These are phyloP conservation scores for Octopus sinensis DNA, from an alignment of 1,140 invertebrate species.

Conservation along the genomic window DNA sequence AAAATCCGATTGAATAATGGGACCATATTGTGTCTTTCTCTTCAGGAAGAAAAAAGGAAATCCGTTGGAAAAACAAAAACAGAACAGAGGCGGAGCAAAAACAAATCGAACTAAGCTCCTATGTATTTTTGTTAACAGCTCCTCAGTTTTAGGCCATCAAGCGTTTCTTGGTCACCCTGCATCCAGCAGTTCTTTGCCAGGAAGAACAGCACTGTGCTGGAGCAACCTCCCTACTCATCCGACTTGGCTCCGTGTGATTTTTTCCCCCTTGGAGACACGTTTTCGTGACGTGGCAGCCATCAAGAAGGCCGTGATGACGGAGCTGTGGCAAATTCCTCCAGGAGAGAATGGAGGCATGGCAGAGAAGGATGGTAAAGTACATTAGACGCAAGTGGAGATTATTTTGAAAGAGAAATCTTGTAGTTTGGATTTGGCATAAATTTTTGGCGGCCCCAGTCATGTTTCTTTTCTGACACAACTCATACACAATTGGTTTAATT, in stretches of 20 bases:
- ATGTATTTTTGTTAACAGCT: constrained; percentile 4
- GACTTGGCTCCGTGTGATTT: constrained; percentile 6
- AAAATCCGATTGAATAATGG: too few relatives aligned
- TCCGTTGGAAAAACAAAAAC: too few relatives aligned
- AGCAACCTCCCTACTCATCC: too few relatives aligned
- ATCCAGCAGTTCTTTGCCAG: constrained; percentile 6
- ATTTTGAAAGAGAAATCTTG: constrained; percentile 4
- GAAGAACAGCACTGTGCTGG: background rate
- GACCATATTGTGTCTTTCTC: too few relatives aligned
- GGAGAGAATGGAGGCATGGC: background rate
- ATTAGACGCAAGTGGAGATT: constrained; percentile 3
- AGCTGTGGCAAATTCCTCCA: constrained; percentile 3
- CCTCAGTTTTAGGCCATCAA: constrained; percentile 7
- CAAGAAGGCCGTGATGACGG: constrained; percentile 6
- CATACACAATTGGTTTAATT: too few relatives aligned
- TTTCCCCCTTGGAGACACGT: background rate
- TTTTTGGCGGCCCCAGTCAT: background rate
- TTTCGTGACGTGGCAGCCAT: background rate
- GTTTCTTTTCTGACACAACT: constrained; percentile 4
- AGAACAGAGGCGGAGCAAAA: too few relatives aligned
- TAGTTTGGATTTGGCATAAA: constrained; percentile 5
- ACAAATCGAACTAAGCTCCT: too few relatives aligned
- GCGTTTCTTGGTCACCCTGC: background rate
- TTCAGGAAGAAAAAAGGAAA: too few relatives aligned
- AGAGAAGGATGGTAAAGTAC: background rate